Percentiles rank a stretch among this genome's conserved stretches.
These are phyloP conservation scores for Micromys minutus DNA, from an alignment of 2,113 vertebrate genomes.

Conservation along the genomic window DNA sequence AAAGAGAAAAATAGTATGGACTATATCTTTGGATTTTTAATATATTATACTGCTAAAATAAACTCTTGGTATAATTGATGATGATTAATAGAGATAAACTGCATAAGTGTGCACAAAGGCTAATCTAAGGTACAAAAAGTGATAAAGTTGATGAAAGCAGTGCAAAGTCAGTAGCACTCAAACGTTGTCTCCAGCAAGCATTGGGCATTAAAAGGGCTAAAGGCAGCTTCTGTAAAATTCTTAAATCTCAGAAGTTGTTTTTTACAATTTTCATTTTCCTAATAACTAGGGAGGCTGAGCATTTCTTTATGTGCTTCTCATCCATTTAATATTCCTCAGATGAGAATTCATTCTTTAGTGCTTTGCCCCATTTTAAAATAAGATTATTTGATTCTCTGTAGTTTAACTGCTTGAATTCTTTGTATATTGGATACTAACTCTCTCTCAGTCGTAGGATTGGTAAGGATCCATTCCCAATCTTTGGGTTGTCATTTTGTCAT, in stretches of 20 bases:
- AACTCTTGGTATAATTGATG: background rate
- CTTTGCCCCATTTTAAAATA: no score
- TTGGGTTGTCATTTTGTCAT: no score
- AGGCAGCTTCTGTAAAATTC: background rate
- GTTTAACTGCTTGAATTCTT: no score
- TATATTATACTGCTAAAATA: background rate
- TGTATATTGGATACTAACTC: no score
- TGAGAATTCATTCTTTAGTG: no score
- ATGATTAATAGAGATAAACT: background rate
- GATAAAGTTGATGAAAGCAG: background rate
- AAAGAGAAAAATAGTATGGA: background rate
- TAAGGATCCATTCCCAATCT: no score
- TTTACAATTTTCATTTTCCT: no score
- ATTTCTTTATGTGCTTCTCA: no score
- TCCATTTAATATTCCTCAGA: no score
- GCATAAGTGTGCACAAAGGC: background rate
- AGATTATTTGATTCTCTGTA: no score
- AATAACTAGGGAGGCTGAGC: no score
- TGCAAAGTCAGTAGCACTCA: background rate
- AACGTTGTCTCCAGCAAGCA: background rate
- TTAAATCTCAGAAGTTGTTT: background rate
- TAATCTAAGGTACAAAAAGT: background rate
- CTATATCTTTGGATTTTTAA: background rate
- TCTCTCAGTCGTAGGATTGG: no score
- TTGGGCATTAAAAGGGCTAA: background rate